Evolutionary conservation across 2,113 vertebrate genomes (phyloP).

Genomic region (Gallinago jamesoni): DNA sequence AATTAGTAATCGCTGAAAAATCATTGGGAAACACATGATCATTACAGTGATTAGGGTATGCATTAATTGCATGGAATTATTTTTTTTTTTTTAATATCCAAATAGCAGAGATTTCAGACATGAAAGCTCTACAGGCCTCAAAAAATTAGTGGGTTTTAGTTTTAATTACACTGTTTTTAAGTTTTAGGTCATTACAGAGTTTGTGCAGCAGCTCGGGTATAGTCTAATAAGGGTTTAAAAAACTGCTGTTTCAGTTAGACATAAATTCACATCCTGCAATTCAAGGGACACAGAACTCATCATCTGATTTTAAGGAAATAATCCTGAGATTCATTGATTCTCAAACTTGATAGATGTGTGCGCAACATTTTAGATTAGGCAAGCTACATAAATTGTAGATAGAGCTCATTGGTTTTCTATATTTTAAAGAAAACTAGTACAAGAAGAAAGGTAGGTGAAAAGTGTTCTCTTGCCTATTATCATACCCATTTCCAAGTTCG

Average conservation of each 20-base stretch:
- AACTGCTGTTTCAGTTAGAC: background rate
- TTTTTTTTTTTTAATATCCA: background rate
- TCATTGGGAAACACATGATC: background rate
- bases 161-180: background rate
- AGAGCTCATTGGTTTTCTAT: background rate
- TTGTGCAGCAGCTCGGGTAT: background rate
- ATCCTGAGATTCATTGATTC: background rate
- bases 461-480: background rate
- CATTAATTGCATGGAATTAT: background rate
- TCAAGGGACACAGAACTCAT: background rate
- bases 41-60: background rate
- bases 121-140: background rate
- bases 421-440: background rate
- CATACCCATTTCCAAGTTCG: background rate
- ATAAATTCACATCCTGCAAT: background rate
- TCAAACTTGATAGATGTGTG: background rate
- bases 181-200: background rate
- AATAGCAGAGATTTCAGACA: background rate
- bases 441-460: background rate
- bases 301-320: background rate
- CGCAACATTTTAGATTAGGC: background rate
- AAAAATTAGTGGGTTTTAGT: background rate
- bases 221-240: background rate
- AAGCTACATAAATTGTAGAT: background rate
- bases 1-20: conserved; percentile 12